Evolutionary conservation across 2,797 vertebrate genomes (phyloP), one percentile per base, ranked within the genome.

Genomic region (Phataginus tricuspis): DNA sequence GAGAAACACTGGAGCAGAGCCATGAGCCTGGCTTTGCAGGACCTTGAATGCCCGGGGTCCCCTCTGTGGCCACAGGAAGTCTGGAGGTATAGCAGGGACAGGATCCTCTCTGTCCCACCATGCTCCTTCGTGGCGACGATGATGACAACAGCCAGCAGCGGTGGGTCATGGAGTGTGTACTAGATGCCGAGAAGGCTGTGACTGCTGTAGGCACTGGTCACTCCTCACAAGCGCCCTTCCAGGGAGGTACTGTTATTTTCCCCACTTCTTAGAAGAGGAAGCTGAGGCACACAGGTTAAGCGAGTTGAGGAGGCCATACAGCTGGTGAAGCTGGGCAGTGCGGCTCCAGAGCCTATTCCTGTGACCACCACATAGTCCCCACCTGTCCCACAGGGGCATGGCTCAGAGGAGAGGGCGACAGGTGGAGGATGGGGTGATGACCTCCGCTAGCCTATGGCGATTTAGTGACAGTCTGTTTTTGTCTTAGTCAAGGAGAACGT

Each of bases 121-220:
- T 5, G 83, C 16, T 49, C 37, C 68, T 39, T 49, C 64, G 9
- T 39, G 69, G 16, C 29, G 27, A 14, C 16, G 51, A 72, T 16
- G 19, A 18, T 4, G 8, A 49, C 42, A 2, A 11, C 59, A 5
- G 27, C 45, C 45, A 45, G 45, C 45, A 45, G 12, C 45, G 11
- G 45, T 45, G 45, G 4, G 29, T n/a, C 29, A 6, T 7, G n/a
- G 75, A 42, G 15, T 11, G 4, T 0, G 0, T 25, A 4, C 34
- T 15, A 0, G 5, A 2, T 37, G 34, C 61, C 5, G 2, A 31
- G 39, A 71, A 27, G 9, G 4, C 31, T 5, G 37, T 13, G 27
- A 49, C 13, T 21, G n/a, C 66, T 37, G 14, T 19, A 10, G 4
- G 0, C 16, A 11, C 29, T 21, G 55, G 51, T 31, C 9, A 5